Evolutionary conservation across 2,888 invertebrate species (phyloP).

Genomic region (Eristalis arbustorum): DNA sequence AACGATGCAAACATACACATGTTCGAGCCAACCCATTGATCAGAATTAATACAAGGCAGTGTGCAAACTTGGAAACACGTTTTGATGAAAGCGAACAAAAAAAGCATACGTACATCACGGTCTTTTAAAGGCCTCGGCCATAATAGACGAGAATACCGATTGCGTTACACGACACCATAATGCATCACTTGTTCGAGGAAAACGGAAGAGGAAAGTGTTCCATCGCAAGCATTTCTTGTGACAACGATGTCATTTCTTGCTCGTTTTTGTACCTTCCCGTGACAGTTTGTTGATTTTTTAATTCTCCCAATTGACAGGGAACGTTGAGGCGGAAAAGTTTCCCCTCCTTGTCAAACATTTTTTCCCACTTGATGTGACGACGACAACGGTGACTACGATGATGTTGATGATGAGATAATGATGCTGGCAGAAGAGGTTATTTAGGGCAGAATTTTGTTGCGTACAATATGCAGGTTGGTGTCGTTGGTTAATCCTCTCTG

Average conservation of each 20-base stretch:
- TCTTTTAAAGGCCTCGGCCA: slow-evolving; percentile 34
- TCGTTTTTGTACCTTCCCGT: neutral
- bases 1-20: slow-evolving; percentile 9
- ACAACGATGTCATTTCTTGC: neutral
- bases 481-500: slow-evolving; percentile 42
- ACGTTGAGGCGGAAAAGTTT: slow-evolving; percentile 1
- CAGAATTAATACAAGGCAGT: slow-evolving; percentile 30
- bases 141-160: slow-evolving; percentile 26
- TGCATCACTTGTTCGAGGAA: slow-evolving; percentile 31
- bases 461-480: slow-evolving; percentile 7
- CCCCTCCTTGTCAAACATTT: slow-evolving; percentile 2
- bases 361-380: slow-evolving; percentile 3
- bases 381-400: neutral
- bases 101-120: neutral
- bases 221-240: slow-evolving; percentile 5
- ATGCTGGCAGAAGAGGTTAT: neutral
- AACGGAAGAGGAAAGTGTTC: slow-evolving; percentile 27
- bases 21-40: slow-evolving; percentile 45
- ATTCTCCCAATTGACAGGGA: slow-evolving; percentile 13
- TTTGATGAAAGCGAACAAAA: slow-evolving; percentile 4
- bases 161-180: slow-evolving; percentile 38
- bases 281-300: slow-evolving; percentile 21
- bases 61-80: slow-evolving; percentile 28
- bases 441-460: neutral
- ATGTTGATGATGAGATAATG: slow-evolving; percentile 8